These are phyloP conservation scores for Luperina testacea DNA, from an alignment of 2,888 invertebrate genomes.

Conservation along the genomic window DNA sequence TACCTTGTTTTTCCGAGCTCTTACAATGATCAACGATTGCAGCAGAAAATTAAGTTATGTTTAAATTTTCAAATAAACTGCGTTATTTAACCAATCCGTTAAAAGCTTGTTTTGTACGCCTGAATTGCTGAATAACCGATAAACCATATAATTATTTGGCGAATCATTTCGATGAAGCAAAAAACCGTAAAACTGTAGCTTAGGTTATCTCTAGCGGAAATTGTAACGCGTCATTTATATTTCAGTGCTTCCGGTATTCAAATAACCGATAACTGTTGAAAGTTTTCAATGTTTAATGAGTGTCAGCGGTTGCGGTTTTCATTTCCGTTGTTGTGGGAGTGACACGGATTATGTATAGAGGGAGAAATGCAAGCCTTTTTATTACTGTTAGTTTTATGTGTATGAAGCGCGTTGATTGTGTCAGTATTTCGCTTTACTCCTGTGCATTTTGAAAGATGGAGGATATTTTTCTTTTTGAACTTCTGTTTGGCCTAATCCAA, in stretches of 20 bases:
- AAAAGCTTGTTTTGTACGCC: conserved; percentile 20
- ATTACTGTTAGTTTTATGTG: not conserved
- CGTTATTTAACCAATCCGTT: conserved; percentile 25
- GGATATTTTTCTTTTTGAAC: not conserved
- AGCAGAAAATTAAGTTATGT: conserved; percentile 42
- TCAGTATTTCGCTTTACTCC: not conserved
- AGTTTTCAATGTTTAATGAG: conserved; percentile 50
- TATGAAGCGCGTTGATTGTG: not conserved
- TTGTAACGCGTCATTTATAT: conserved; percentile 58
- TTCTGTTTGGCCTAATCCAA: not conserved
- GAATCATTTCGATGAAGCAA: conserved; percentile 20
- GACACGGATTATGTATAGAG: not conserved
- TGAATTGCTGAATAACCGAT: conserved; percentile 18
- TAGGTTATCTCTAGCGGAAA: conserved; percentile 49
- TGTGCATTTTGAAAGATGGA: not conserved
- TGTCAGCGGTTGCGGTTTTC: conserved; percentile 4
- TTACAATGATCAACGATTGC: conserved; percentile 41
- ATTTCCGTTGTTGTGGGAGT: conserved; percentile 32
- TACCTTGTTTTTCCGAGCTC: too few species aligned
- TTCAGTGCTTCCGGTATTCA: conserved; percentile 44
- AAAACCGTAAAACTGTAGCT: conserved; percentile 37
- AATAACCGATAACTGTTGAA: conserved; percentile 47
- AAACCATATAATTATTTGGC: conserved; percentile 2
- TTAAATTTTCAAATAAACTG: conserved; percentile 36
- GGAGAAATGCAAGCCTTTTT: not conserved